Conservation (phyloP, 2,113 vertebrate genomes). For the Smithornis capensis region DNA sequence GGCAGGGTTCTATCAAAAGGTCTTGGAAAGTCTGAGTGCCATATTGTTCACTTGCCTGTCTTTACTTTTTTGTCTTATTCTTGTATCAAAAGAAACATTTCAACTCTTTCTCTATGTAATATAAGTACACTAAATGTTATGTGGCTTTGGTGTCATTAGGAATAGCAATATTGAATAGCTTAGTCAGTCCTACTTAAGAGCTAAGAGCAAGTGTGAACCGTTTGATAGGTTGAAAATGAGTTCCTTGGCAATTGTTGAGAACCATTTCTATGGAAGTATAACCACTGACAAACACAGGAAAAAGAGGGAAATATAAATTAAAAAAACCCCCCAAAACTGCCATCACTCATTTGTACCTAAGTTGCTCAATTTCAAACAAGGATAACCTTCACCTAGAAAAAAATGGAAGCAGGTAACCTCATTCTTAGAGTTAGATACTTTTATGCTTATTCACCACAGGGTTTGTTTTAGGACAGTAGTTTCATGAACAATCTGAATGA, state of each 20-base stretch:
- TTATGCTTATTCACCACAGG: background rate
- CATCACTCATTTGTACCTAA: background rate
- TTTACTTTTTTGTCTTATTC: background rate
- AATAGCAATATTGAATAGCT: background rate
- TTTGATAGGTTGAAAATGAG: background rate
- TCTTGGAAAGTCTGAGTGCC: background rate
- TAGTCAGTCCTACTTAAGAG: background rate
- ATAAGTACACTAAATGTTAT: background rate
- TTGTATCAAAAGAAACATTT: background rate
- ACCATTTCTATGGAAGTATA: background rate
- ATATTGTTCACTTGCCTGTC: background rate
- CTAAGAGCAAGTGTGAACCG: background rate
- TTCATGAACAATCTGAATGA: background rate
- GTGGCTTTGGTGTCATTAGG: background rate
- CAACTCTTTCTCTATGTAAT: background rate
- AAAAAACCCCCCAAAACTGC: rapidly evolving
- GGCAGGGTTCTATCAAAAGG: background rate
- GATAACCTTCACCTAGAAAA: background rate
- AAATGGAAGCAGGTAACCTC: background rate
- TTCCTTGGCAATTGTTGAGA: background rate
- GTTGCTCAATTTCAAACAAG: background rate
- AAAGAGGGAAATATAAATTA: background rate
- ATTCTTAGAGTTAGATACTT: background rate
- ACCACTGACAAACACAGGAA: background rate
- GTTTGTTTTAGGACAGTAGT: background rate